Conservation (phyloP, 2,113 vertebrate genomes). For the Mormyrus iriodes region DNA sequence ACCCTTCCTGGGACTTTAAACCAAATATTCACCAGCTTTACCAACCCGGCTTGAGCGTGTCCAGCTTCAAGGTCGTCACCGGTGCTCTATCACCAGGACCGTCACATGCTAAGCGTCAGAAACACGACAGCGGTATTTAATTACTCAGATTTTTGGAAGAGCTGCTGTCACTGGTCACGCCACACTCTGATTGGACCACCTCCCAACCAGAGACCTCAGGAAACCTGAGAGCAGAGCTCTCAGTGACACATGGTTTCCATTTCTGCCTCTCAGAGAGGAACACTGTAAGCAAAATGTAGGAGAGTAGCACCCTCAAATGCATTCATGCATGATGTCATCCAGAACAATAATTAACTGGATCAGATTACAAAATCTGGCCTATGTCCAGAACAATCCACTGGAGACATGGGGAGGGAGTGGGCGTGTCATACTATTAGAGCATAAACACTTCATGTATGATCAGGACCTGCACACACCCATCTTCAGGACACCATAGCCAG, state of each 20-base stretch:
- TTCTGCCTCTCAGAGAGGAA: background rate
- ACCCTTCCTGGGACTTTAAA: background rate
- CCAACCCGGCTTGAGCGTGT: background rate
- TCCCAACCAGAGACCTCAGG: background rate
- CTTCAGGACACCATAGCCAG: background rate
- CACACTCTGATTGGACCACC: background rate
- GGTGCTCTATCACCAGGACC: background rate
- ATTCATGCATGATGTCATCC: conserved; percentile 17
- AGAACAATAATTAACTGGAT: conserved; percentile 8
- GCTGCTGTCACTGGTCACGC: background rate
- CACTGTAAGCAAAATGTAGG: background rate
- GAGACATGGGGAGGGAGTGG: background rate
- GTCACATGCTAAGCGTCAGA: background rate
- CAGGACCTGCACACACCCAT: background rate
- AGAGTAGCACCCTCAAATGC: background rate
- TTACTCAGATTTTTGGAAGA: background rate
- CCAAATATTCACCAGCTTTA: background rate
- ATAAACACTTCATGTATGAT: background rate
- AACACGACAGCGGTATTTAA: background rate
- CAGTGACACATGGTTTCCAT: conserved; percentile 19
- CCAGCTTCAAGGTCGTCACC: background rate
- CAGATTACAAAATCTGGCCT: background rate
- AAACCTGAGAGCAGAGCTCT: background rate
- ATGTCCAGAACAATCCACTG: background rate
- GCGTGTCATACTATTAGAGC: background rate